These are phyloP conservation scores for Hydra vulgaris DNA, from an alignment of 30 jellyfish, hydroid and myxozoan genomes.

Conservation along the genomic window DNA sequence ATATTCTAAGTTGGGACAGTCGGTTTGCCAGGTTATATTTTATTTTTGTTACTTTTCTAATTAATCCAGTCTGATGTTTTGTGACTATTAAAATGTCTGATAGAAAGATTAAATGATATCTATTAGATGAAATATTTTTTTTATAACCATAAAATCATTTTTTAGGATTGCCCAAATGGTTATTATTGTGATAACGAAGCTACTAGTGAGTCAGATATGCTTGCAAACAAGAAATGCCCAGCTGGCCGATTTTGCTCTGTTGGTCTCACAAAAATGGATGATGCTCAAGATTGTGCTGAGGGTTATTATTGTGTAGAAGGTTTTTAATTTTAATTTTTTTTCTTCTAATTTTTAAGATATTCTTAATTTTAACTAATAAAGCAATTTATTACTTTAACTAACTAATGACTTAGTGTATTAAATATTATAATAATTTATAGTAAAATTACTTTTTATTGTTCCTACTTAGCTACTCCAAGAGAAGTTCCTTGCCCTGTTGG, in stretches of 20 bases:
- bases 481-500: conserved; percentile 98
- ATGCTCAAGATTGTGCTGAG: conserved; percentile 74
- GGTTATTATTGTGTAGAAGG: conserved; percentile 92
- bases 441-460: too few species aligned
- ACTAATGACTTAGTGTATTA: too few species aligned
- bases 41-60: background rate
- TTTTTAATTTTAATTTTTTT: background rate
- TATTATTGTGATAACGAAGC: conserved; percentile 84
- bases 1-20: conserved; percentile 74
- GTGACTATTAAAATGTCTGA: too few species aligned
- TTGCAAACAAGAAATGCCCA: conserved; percentile 79
- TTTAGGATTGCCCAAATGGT: conserved; percentile 82
- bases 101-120: too few species aligned
- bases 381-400: too few species aligned
- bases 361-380: too few species aligned
- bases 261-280: conserved; percentile 56
- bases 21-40: conserved; percentile 89
- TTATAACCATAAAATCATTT: too few species aligned
- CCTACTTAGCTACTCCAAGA: conserved; percentile 49
- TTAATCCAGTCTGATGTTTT: too few species aligned
- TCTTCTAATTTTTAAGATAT: background rate
- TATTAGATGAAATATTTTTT: too few species aligned
- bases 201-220: conserved; percentile 77
- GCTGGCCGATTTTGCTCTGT: conserved; percentile 89
- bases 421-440: background rate